Percentiles rank a stretch among this genome's conserved stretches.
These are phyloP conservation scores for Lutjanus argentimaculatus DNA, from an alignment of 2,797 vertebrate species.

Conservation along the genomic window DNA sequence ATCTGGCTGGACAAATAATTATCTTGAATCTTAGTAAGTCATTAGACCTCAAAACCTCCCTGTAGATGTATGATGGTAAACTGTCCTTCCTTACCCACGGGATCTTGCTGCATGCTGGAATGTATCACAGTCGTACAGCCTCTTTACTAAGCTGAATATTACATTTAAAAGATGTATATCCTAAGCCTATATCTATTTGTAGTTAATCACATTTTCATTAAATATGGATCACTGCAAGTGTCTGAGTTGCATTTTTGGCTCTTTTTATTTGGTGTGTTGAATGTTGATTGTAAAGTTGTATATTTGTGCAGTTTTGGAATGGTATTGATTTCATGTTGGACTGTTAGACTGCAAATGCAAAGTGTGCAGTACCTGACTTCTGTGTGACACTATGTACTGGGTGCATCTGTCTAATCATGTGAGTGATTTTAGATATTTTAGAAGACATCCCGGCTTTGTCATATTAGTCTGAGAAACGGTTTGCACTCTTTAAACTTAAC, in stretches of 20 bases:
- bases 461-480: neutral
- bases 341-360: neutral
- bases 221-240: neutral
- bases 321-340: neutral
- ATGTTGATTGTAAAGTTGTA: neutral
- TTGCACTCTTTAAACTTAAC: neutral
- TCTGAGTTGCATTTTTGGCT: neutral
- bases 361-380: neutral
- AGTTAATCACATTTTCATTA: neutral
- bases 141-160: neutral
- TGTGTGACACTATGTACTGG: neutral
- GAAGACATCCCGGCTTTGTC: neutral
- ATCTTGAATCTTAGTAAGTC: neutral
- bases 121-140: neutral
- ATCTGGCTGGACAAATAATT: neutral
- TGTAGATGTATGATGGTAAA: constrained; percentile 3
- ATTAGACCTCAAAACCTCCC: neutral
- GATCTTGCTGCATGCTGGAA: constrained; percentile 1
- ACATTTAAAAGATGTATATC: neutral
- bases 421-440: neutral
- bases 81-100: neutral
- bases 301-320: neutral
- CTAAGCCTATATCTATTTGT: neutral
- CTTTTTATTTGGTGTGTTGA: neutral
- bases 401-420: neutral